Conservation (phyloP, 2,113 vertebrate species). For the Pampusana beccarii region DNA sequence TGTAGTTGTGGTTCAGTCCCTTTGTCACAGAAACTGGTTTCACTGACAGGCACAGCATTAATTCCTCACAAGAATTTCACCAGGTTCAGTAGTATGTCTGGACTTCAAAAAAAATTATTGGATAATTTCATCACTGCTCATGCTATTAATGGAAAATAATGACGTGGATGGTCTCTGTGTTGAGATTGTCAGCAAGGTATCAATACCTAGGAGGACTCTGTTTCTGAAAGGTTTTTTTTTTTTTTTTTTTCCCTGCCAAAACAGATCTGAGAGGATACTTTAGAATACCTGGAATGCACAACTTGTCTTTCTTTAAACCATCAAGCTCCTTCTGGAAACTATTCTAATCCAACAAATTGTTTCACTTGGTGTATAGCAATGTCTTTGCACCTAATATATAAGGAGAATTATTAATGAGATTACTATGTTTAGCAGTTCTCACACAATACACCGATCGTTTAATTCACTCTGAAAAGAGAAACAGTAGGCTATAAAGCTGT, state of each 20-base stretch:
- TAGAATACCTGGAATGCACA: neutral
- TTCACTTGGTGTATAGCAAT: neutral
- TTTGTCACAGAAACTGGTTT: neutral
- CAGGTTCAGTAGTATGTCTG: neutral
- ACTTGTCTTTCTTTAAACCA: neutral
- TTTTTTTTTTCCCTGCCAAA: neutral
- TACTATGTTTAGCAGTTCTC: neutral
- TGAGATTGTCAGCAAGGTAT: neutral
- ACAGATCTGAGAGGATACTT: neutral
- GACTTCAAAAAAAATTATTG: neutral
- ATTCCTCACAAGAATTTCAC: neutral
- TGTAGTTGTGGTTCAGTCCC: neutral
- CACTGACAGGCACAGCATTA: neutral
- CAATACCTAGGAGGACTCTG: rapidly evolving
- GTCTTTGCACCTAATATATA: neutral
- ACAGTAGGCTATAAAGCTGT: neutral
- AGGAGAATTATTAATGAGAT: slow-evolving; percentile 21
- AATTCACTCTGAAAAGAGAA: neutral
- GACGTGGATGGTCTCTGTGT: neutral
- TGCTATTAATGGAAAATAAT: neutral
- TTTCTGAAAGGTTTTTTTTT: no score
- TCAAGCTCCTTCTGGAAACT: neutral
- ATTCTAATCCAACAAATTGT: neutral
- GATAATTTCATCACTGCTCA: neutral
- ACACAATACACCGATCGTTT: neutral